Base-by-base conservation (phyloP, 2,797 vertebrate species). In the Moxostoma hubbsi region DNA sequence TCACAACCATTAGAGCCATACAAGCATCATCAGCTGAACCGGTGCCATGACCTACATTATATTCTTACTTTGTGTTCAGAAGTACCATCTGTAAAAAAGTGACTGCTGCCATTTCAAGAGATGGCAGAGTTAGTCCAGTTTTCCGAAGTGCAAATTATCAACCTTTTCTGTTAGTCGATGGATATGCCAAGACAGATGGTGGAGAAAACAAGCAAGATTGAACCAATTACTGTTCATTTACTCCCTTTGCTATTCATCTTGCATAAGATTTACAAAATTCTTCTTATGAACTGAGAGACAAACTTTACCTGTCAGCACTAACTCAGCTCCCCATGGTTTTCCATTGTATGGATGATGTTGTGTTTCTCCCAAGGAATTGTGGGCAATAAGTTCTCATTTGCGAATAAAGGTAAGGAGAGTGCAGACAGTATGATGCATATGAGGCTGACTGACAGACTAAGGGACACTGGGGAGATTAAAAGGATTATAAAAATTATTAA, bases 401-500 rank as follows among this genome's bases (percentile, higher is more conserved):
- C 4, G 57, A 55, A 80, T 70, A 75, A 75, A 75, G 67, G 73
- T 57, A 46, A 57, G 65, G 12, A 62, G 73, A 72, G 36, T 63
- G 36, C 11, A 63, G 58, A 61, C 55, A 24, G 66, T 50, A 47
- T 18, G 75, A 82, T 53, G 58, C 53, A 18, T 54, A 64, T 9
- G 13, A 71, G 72, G 43, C 10, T 76, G 81, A 83, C 7, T 67
- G 81, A 76, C 81, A 83, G 72, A 36, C 51, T 47, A 16, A 15
- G 57, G 36, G 66, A 67, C 9, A 8, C 43, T 46, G 54, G 47
- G 24, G 72, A 75, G 77, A 64, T 43, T 63, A 15, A 65, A 13
- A 61, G 54, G 66, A 73, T 83, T 64, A 53, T 67, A 43, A 57
- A 61, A 62, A 66, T 79, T 83, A 80, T 80, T 76, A 75, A 75